Base-by-base conservation (phyloP, 2,113 vertebrate genomes). In the Poecile atricapillus region DNA sequence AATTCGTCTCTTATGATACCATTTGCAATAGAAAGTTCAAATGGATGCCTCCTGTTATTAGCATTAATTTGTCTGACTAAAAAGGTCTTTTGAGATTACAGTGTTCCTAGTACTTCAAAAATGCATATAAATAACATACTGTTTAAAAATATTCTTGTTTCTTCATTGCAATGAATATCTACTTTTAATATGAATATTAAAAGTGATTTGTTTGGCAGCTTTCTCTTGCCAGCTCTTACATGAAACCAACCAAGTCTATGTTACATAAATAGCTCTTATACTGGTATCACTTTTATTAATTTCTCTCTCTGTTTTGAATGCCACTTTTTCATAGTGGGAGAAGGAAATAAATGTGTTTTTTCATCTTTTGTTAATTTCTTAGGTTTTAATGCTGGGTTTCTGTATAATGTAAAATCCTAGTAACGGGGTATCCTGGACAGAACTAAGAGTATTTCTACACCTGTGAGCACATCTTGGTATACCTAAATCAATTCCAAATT, bases 51-150 rank as follows among this genome's bases (percentile, higher is more conserved):
- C 41, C 37, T 31, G 27, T 64, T 80, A 93, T 53, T 93, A 91
- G 69, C 59, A 94, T 94, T 69, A 28, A 74, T 96, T 83, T 87
- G 56, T 77, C 43, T 92, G 56, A 94, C 71, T 96, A 91, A 95
- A 96, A 52, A 95, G 63, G 64, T 44, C 76, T 91, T 93, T 93
- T 87, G 76, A 97, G 87, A 90, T 94, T 70, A 30, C 59, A 79
- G 24, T 37, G n/a, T 27, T 89, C 53, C 31, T 80, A 83, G 78
- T 70, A 94, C 44, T 77, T 67, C 85, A 91, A 62, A 74, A 95
- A 76, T 77, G 87, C 10, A 76, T 90, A 84, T 90, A 77, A 83
- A 75, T 75, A 63, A 93, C 82, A 39, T 39, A 68, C 65, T 89
- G 83, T 94, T 95, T 94, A 15, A 92, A 90, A 82, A 50, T 50